Conservation (phyloP, 2,888 invertebrate species). For the Ophion obscuratus region DNA sequence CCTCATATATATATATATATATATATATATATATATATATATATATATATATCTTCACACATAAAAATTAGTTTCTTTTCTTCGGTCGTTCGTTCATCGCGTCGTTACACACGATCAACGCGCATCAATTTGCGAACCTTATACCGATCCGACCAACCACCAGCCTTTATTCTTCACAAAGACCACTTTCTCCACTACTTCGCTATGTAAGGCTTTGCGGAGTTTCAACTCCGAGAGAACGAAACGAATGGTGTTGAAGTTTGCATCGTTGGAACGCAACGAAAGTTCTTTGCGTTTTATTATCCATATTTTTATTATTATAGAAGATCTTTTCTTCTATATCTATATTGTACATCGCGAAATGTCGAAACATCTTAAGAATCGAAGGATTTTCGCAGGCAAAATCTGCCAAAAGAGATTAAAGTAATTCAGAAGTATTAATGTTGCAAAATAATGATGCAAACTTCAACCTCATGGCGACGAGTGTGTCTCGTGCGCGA, state of each 20-base stretch:
- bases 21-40: no score
- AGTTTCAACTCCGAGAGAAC: not conserved
- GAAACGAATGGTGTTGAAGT: not conserved
- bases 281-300: no score
- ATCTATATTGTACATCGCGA: no score
- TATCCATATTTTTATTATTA: no score
- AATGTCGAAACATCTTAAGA: no score
- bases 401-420: no score
- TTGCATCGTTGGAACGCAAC: no score
- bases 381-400: no score
- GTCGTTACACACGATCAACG: slow-evolving; percentile 38
- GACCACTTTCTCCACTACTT: not conserved
- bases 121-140: slow-evolving; percentile 21
- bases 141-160: not conserved
- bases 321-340: no score
- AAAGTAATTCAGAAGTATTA: no score
- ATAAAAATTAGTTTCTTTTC: slow-evolving; percentile 11
- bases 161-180: not conserved
- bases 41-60: not conserved
- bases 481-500: not conserved
- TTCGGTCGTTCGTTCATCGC: slow-evolving; percentile 14
- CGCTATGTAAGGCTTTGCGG: not conserved
- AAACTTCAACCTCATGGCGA: not conserved
- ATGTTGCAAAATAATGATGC: no score
- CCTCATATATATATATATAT: no score